These are phyloP conservation scores for Monopterus albus DNA, from an alignment of 2,113 vertebrate genomes.

Conservation along the genomic window DNA sequence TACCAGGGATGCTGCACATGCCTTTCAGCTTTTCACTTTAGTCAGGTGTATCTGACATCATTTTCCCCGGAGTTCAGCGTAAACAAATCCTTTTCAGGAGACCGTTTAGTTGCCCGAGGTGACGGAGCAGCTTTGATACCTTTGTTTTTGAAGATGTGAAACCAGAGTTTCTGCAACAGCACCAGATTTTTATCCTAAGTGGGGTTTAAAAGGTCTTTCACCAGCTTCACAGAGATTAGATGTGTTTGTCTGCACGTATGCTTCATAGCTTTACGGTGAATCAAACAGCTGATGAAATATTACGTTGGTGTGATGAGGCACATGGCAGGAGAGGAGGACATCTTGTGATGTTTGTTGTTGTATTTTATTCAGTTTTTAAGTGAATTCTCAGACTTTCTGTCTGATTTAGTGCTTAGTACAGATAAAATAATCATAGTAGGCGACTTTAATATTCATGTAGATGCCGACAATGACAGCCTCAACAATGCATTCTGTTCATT, in stretches of 20 bases:
- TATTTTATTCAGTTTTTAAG: no score
- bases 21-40: conserved; percentile 47
- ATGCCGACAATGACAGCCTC: no score
- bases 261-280: conserved; percentile 37
- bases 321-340: conserved; percentile 1
- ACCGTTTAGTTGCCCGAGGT: conserved; percentile 54
- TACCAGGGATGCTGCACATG: conserved; percentile 33
- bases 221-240: conserved; percentile 55
- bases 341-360: no score
- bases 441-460: no score
- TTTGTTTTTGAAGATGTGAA: conserved; percentile 70
- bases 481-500: no score
- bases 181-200: conserved; percentile 45
- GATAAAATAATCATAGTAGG: no score
- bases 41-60: conserved; percentile 35
- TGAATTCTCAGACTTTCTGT: no score
- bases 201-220: conserved; percentile 52
- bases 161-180: conserved; percentile 54
- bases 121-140: conserved; percentile 56
- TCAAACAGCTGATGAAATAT: conserved; percentile 59
- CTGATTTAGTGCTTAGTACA: no score
- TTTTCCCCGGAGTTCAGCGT: conserved; percentile 35
- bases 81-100: conserved; percentile 34
- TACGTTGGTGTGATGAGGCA: conserved; percentile 9
- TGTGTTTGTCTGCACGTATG: conserved; percentile 39